Percentiles rank a stretch among this genome's conserved stretches.
phyloP scores from a whole-genome alignment of 2,797 vertebrate genomes.

The Chelidonichthys spinosus region DNA sequence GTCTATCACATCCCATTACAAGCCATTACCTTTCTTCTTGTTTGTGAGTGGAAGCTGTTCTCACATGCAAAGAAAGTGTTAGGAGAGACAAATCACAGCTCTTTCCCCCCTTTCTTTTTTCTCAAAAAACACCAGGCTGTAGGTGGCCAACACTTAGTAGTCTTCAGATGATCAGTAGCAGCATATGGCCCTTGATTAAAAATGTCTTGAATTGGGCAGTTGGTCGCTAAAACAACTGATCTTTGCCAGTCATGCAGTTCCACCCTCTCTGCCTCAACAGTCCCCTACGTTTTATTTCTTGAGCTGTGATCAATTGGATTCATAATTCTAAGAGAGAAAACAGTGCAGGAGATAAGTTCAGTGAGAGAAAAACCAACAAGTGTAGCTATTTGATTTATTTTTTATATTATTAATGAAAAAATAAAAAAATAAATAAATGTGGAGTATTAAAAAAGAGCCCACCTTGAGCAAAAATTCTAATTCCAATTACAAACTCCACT shows the following conservation, averaged over 20 bases:
- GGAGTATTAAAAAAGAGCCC: not conserved
- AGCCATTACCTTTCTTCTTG: conserved; percentile 35
- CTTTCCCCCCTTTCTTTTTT: conserved; percentile 6
- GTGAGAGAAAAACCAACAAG: conserved; percentile 20
- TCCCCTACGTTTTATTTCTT: not conserved
- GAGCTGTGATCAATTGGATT: conserved; percentile 29
- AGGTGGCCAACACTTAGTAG: conserved; percentile 40
- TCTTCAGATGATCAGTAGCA: conserved; percentile 58
- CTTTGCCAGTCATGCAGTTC: conserved; percentile 51
- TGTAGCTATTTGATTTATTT: not conserved
- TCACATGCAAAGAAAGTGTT: conserved; percentile 33
- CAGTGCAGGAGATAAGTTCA: conserved; percentile 13
- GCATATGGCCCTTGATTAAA: conserved; percentile 58
- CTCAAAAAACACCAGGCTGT: conserved; percentile 20
- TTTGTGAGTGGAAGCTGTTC: conserved; percentile 13
- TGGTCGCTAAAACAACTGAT: conserved; percentile 47
- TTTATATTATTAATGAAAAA: not conserved
- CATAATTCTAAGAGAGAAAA: conserved; percentile 6
- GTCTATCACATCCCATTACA: conserved; percentile 26
- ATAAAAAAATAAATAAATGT: not conserved
- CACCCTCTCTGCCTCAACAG: not conserved
- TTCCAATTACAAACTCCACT: not conserved
- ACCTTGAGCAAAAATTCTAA: not conserved
- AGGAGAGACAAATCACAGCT: conserved; percentile 17
- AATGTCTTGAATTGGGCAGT: conserved; percentile 38